Conservation (phyloP, 1,140 invertebrate genomes). For the Spodoptera litura region DNA sequence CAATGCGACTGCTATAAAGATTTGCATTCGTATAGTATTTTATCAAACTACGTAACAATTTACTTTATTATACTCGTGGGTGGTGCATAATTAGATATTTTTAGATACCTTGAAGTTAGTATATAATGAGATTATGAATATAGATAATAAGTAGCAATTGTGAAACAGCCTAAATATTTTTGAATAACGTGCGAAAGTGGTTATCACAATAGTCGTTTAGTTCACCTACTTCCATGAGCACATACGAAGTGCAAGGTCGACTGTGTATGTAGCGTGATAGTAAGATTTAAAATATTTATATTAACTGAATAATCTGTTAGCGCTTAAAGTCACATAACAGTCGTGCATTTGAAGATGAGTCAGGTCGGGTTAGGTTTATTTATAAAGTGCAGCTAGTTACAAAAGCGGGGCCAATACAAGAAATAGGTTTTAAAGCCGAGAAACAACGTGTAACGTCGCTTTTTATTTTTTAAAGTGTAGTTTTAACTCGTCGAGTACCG, state of each 20-base stretch:
- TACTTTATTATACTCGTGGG: neutral
- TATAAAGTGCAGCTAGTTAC: conserved; percentile 38
- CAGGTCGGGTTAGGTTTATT: conserved; percentile 27
- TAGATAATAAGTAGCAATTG: conserved; percentile 11
- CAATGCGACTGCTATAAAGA: conserved; percentile 2
- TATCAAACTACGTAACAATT: neutral
- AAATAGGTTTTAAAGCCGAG: neutral
- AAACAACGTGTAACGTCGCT: too few relatives aligned
- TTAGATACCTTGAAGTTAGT: conserved; percentile 14
- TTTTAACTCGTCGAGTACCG: too few relatives aligned
- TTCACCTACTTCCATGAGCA: conserved; percentile 44
- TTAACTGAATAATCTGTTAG: neutral
- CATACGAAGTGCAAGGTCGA: conserved; percentile 49
- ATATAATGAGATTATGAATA: conserved; percentile 27
- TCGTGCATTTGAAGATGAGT: conserved; percentile 55
- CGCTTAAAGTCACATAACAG: conserved; percentile 40
- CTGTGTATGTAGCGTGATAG: neutral
- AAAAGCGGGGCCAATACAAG: conserved; percentile 30
- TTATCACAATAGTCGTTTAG: conserved; percentile 42
- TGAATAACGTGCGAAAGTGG: conserved; percentile 49
- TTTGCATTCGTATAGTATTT: neutral
- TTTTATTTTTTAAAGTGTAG: too few relatives aligned
- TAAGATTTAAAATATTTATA: conserved; percentile 6
- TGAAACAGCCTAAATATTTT: conserved; percentile 33
- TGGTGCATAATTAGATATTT: neutral